Conservation (phyloP, 2,113 vertebrate species). For the Leucopsar rothschildi region DNA sequence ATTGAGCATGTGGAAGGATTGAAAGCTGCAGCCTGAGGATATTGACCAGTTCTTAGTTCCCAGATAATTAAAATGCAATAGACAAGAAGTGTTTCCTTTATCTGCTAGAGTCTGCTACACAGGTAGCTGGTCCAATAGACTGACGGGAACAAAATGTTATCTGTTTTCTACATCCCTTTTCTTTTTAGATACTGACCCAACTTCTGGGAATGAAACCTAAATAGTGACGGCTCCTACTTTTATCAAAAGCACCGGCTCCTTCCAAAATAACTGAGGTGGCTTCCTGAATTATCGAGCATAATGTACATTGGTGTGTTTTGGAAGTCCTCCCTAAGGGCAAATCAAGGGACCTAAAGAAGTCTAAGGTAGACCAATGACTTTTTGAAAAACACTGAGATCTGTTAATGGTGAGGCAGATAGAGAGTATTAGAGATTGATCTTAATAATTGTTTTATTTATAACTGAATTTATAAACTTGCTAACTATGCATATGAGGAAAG, state of each 20-base stretch:
- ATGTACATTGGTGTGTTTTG: neutral
- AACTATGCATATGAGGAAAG: neutral
- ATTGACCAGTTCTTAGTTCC: neutral
- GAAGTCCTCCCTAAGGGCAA: neutral
- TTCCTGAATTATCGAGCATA: neutral
- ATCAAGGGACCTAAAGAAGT: neutral
- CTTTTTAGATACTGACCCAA: neutral
- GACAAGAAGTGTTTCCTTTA: neutral
- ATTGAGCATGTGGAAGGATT: neutral
- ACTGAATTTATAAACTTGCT: neutral
- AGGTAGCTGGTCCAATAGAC: neutral
- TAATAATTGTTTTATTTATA: neutral
- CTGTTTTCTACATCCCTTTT: neutral
- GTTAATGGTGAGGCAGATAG: neutral
- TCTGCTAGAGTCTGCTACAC: neutral
- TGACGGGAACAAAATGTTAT: neutral
- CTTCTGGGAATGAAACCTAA: neutral
- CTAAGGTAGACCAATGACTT: neutral
- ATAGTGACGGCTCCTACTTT: neutral
- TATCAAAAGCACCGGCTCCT: neutral
- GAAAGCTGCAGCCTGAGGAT: neutral
- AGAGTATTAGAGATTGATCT: neutral
- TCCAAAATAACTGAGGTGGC: neutral
- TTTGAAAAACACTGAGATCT: neutral
- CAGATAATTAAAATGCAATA: neutral